Conservation (phyloP, 2,113 vertebrate species). For the Phalacrocorax brasilianus region DNA sequence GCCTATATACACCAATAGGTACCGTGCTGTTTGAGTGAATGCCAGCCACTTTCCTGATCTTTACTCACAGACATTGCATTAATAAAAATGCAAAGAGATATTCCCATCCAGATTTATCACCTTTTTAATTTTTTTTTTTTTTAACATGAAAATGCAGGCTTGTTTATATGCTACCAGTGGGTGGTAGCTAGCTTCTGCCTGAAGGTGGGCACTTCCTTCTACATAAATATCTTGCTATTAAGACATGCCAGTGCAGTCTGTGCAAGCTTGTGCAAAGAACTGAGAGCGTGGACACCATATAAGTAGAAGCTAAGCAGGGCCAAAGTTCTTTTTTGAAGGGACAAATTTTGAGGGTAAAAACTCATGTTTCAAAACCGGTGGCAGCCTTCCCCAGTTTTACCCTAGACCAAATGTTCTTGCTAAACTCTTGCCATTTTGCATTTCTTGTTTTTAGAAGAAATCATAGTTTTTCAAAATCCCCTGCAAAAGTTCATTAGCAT, state of each 20-base stretch:
- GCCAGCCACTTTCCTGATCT: neutral
- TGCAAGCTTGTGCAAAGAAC: neutral
- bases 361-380: neutral
- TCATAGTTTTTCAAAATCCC: neutral
- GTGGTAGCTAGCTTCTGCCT: neutral
- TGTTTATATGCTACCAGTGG: neutral
- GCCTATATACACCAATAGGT: neutral
- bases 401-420: neutral
- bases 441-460: constrained; percentile 3
- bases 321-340: neutral
- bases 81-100: neutral
- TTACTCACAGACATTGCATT: neutral
- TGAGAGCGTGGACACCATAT: neutral
- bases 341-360: neutral
- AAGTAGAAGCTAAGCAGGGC: neutral
- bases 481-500: neutral
- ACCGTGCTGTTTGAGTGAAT: neutral
- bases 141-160: neutral
- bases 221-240: neutral
- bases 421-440: neutral
- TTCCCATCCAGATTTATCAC: neutral
- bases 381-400: neutral
- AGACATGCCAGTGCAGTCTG: neutral
- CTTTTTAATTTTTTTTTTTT: neutral
- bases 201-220: neutral